A percentile compares a stretch with the other conserved stretches of the same genome.
Evolutionary conservation across 1,140 invertebrate species (phyloP).

Genomic region (Lucilia sericata): DNA sequence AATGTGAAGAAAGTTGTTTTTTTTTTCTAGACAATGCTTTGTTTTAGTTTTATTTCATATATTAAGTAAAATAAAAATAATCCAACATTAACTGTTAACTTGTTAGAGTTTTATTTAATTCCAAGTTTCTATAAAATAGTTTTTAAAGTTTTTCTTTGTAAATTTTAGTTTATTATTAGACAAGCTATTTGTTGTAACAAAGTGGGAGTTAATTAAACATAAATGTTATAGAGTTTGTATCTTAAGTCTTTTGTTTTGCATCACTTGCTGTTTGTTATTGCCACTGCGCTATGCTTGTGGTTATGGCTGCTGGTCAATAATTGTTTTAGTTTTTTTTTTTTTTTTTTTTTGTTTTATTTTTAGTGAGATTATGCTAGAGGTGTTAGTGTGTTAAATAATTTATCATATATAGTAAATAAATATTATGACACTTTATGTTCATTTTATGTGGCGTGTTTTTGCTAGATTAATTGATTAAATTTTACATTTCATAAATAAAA

Average conservation of each 20-base stretch:
- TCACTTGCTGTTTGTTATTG: not conserved
- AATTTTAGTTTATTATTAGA: not conserved
- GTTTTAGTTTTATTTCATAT: not conserved
- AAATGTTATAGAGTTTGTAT: constrained; percentile 25
- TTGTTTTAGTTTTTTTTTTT: not conserved
- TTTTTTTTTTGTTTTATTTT: no score
- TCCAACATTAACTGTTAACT: not conserved
- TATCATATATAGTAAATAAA: not conserved
- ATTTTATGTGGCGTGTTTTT: not conserved
- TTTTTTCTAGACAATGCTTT: not conserved
- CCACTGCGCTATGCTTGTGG: not conserved
- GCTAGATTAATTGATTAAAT: not conserved
- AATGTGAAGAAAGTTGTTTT: constrained; percentile 41
- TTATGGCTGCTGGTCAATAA: not conserved
- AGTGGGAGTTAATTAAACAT: constrained; percentile 42
- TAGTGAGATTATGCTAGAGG: not conserved
- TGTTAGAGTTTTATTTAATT: not conserved
- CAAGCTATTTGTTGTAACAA: constrained; percentile 36
- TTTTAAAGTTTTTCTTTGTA: not conserved
- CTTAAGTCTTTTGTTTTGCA: constrained; percentile 41
- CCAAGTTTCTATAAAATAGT: not conserved
- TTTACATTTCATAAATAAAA: no score
- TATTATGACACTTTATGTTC: not conserved
- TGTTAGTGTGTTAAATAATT: constrained; percentile 12
- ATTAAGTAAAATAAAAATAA: not conserved